phyloP scores from a whole-genome alignment of 2,797 vertebrate genomes.

The Premnoplex brunnescens region DNA sequence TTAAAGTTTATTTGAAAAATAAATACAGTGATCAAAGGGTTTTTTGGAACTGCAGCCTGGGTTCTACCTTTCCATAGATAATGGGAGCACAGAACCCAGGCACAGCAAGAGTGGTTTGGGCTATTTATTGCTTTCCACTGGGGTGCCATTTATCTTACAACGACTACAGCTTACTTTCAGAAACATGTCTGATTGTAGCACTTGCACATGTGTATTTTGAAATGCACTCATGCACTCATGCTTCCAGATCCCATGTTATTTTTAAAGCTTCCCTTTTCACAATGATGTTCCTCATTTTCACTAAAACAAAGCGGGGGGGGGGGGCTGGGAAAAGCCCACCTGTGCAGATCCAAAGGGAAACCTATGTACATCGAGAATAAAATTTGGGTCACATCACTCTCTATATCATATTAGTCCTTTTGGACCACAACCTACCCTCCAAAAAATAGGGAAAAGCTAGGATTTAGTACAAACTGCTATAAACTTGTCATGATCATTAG shows the following conservation, averaged over 20 bases:
- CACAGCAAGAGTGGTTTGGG: background rate
- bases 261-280: slow-evolving; percentile 7
- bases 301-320: background rate
- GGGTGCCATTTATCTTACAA: slow-evolving; percentile 30
- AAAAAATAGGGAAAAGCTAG: background rate
- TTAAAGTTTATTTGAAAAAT: background rate
- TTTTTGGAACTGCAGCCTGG: background rate
- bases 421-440: background rate
- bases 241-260: background rate
- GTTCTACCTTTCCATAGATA: slow-evolving; percentile 25
- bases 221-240: background rate
- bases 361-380: background rate
- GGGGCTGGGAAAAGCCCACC: background rate
- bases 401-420: background rate
- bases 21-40: background rate
- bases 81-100: background rate
- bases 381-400: background rate
- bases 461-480: background rate
- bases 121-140: slow-evolving; percentile 46
- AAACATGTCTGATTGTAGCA: background rate
- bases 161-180: background rate
- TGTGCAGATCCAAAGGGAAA: background rate
- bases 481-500: background rate
- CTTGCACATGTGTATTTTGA: background rate
- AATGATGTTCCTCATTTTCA: background rate